These are phyloP conservation scores for Chrysodeixis includens DNA, from an alignment of 2,888 invertebrate genomes.

Conservation along the genomic window DNA sequence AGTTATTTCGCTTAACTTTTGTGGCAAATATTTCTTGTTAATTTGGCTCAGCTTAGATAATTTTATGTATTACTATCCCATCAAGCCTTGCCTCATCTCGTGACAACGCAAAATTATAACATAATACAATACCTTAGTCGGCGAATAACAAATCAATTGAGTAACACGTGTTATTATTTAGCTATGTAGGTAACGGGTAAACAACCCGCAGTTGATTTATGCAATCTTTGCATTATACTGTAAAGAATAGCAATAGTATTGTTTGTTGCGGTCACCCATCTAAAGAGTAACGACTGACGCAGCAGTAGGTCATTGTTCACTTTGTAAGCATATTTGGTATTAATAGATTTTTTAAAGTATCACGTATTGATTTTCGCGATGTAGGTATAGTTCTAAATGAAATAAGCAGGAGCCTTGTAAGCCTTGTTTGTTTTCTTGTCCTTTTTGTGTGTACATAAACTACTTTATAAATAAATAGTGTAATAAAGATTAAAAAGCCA, in stretches of 20 bases:
- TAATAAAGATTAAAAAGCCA: too few species aligned
- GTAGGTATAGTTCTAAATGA: neutral
- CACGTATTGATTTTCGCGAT: neutral
- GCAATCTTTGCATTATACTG: slow-evolving; percentile 31
- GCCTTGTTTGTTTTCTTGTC: too few species aligned
- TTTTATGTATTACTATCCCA: neutral
- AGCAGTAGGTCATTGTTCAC: neutral
- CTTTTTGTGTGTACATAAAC: too few species aligned
- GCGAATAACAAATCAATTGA: slow-evolving; percentile 17
- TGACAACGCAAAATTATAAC: neutral
- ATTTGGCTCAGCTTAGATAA: too few species aligned
- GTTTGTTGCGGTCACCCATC: neutral
- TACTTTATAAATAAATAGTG: too few species aligned
- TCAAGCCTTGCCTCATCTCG: neutral
- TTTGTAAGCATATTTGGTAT: neutral
- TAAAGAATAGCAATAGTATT: slow-evolving; percentile 10
- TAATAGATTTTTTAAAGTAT: neutral
- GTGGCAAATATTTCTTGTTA: too few species aligned
- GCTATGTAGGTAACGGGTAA: slow-evolving; percentile 9
- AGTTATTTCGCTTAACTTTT: too few species aligned
- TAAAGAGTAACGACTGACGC: neutral
- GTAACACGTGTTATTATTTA: slow-evolving; percentile 15
- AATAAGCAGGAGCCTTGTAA: too few species aligned
- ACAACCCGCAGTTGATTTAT: slow-evolving; percentile 12
- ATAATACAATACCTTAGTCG: neutral